Base-by-base conservation (phyloP, 1,140 invertebrate genomes). In the Bicyclus anynana region DNA sequence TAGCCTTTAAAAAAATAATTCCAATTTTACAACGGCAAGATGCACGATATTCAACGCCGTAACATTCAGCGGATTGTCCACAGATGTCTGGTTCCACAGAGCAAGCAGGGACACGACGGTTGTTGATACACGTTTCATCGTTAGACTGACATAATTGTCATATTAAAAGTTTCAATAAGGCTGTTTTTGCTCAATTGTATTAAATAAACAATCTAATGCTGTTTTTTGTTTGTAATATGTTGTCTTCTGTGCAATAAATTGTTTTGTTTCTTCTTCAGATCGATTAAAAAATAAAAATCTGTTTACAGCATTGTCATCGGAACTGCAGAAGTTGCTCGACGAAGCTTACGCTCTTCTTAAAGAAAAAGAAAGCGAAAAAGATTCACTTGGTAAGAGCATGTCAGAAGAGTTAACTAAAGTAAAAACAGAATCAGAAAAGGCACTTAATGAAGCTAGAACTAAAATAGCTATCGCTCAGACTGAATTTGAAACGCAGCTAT, bases 11-110 rank as follows among this genome's bases (percentile, higher is more conserved):
- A n/a, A n/a, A n/a, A 21, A 91, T 91, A 57, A 93, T 93, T 12
- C 96, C 96, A 7, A 94, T 91, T 21, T 92, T 92, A 80, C 95
- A 97, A 66, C 95, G 92, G 62, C 95, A 97, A 2, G 95, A 90
- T 0, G 94, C 92, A n/a, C 92, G 91, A 80, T 97, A 95, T 68
- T 95, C 93, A 13, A 93, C 90, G 9, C 93, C 94, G 44, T 94
- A 91, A 68, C 96, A 97, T 61, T 93, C 90, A 0, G 95, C 94
- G 42, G 91, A 91, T 37, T 90, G 89, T 40, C 94, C 95, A 67
- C 95, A 97, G 14, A 91, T 84, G 21, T 85, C 74, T 9, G 92
- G 84, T 42, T 93, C 91, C 0, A 92, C 87, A 37, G 92, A 90
- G 70, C 96, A 97, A 0, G 92, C 95, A 18, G 94, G 93, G 2